phyloP scores from a whole-genome alignment of 2,113 vertebrate species.

The Notechis scutatus region DNA sequence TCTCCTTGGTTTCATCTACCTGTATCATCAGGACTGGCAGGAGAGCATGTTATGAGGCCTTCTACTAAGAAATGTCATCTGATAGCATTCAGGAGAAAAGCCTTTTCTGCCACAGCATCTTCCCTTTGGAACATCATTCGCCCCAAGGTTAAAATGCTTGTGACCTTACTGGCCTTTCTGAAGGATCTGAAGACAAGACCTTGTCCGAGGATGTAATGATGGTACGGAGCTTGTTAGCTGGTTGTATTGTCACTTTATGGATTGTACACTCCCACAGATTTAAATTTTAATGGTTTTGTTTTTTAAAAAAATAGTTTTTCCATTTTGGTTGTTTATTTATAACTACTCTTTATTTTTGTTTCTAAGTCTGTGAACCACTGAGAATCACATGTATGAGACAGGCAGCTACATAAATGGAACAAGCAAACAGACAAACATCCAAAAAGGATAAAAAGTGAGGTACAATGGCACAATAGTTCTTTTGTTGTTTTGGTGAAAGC shows the following conservation, averaged over 20 bases:
- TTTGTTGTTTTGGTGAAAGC: background rate
- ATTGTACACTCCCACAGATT: background rate
- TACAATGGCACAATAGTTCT: background rate
- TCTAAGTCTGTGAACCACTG: background rate
- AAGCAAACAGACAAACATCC: background rate
- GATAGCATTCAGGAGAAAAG: background rate
- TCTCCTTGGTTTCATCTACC: background rate
- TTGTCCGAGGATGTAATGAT: background rate
- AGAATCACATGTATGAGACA: background rate
- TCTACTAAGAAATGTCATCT: background rate
- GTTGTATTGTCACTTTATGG: background rate
- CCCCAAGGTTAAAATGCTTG: background rate
- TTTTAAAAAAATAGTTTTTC: background rate
- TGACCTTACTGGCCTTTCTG: background rate
- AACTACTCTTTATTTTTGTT: background rate
- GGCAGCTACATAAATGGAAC: background rate
- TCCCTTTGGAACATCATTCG: background rate
- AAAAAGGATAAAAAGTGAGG: background rate
- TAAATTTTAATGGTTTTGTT: background rate
- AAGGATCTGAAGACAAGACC: background rate
- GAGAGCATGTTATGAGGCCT: background rate
- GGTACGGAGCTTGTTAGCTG: background rate
- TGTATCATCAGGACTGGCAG: background rate
- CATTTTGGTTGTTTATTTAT: background rate
- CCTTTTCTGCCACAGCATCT: background rate